phyloP scores from a whole-genome alignment of 2,797 vertebrate genomes.

The Phrynocephalus vlangalii region DNA sequence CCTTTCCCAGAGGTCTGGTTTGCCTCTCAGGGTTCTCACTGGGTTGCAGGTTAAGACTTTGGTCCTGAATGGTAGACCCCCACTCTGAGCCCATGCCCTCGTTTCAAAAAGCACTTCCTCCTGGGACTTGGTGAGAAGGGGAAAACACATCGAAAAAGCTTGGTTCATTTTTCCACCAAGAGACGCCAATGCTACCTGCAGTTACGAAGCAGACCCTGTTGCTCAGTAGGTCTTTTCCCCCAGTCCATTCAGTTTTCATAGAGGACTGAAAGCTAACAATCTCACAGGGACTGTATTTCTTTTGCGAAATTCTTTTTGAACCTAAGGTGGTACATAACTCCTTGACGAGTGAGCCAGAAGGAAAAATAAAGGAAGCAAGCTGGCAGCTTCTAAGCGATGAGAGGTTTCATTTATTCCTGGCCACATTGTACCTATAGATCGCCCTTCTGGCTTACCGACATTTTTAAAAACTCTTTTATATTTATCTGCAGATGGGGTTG shows the following conservation, averaged over 20 bases:
- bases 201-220: not conserved
- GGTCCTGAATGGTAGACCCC: not conserved
- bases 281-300: not conserved
- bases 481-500: conserved; percentile 82
- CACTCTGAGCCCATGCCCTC: not conserved
- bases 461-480: not conserved
- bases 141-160: not conserved
- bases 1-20: too few species aligned
- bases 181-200: not conserved
- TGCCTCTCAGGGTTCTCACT: not conserved
- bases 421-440: too few species aligned
- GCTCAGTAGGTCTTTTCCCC: too few species aligned
- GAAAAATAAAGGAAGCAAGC: too few species aligned
- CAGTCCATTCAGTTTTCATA: not conserved
- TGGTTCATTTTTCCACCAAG: too few species aligned
- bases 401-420: not conserved
- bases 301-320: not conserved
- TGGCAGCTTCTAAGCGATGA: not conserved
- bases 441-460: not conserved
- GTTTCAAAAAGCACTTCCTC: not conserved
- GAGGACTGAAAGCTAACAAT: not conserved
- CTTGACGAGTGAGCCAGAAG: not conserved
- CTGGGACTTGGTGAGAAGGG: not conserved
- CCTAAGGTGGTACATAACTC: not conserved
- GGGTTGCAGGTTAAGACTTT: not conserved